These are phyloP conservation scores for Darevskia nairensis DNA, from an alignment of 2,797 vertebrate species.

Conservation along the genomic window DNA sequence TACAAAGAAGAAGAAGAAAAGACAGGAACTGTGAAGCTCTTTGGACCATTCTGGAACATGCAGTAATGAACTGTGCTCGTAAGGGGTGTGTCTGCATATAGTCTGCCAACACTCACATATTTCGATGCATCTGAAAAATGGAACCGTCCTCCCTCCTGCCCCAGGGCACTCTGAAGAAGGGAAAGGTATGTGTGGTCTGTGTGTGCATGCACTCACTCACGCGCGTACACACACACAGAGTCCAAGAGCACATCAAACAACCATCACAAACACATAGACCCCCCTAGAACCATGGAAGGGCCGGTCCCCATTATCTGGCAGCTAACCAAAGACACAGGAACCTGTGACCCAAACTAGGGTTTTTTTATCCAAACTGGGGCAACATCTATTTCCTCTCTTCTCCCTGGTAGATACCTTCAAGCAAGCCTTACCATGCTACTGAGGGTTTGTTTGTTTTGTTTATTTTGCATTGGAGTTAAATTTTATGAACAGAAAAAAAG, in stretches of 20 bases:
- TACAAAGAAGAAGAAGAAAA: neutral
- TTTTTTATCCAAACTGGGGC: neutral
- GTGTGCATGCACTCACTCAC: no score
- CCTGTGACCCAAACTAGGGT: no score
- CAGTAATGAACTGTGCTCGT: neutral
- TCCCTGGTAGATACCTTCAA: neutral
- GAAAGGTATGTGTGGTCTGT: no score
- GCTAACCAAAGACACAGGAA: neutral
- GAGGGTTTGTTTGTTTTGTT: neutral
- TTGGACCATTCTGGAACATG: neutral
- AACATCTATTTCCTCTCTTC: neutral
- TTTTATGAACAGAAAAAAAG: neutral
- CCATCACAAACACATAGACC: neutral
- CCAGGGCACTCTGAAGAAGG: neutral
- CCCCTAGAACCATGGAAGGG: neutral
- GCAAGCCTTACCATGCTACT: neutral
- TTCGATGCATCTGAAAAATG: neutral
- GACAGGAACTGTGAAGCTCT: neutral
- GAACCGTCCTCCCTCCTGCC: neutral
- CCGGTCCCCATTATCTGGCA: neutral
- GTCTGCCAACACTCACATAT: conserved; percentile 3
- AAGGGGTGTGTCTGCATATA: conserved; percentile 11
- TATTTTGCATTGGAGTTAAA: neutral
- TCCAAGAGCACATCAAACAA: neutral
- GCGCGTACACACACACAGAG: neutral